These are phyloP conservation scores for Catocala nupta DNA, from an alignment of 2,888 invertebrate species.

Conservation along the genomic window DNA sequence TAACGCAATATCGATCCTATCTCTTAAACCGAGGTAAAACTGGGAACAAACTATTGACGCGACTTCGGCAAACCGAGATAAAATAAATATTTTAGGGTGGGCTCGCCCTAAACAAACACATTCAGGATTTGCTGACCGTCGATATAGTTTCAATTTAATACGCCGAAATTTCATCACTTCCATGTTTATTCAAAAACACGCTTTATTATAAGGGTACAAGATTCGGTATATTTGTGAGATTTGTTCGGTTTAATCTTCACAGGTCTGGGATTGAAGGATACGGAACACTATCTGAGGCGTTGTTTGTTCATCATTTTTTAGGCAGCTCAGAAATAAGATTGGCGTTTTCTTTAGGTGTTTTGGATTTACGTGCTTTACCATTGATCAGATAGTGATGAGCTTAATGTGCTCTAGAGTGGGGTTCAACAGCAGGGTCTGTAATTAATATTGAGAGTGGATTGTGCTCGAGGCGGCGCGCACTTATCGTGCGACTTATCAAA, in stretches of 20 bases:
- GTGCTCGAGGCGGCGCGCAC: slow-evolving; percentile 64
- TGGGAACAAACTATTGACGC: slow-evolving; percentile 85
- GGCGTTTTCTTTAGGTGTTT: slow-evolving; percentile 51
- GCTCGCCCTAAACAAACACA: slow-evolving; percentile 86
- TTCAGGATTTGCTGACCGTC: slow-evolving; percentile 86
- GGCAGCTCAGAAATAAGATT: slow-evolving; percentile 59
- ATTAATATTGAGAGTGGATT: slow-evolving; percentile 71
- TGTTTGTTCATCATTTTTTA: slow-evolving; percentile 73
- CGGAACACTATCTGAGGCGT: slow-evolving; percentile 64
- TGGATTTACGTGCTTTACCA: slow-evolving; percentile 33
- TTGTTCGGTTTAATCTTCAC: slow-evolving; percentile 56
- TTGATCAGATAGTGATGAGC: slow-evolving; percentile 48
- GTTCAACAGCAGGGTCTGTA: slow-evolving; percentile 60
- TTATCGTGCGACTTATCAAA: slow-evolving; percentile 79
- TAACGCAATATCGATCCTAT: slow-evolving; percentile 80
- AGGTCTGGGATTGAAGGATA: slow-evolving; percentile 52
- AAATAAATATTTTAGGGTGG: slow-evolving; percentile 88
- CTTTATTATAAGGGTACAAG: slow-evolving; percentile 58
- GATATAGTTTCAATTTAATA: slow-evolving; percentile 87
- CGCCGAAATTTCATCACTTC: slow-evolving; percentile 82
- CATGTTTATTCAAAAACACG: slow-evolving; percentile 57
- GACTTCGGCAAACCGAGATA: slow-evolving; percentile 86
- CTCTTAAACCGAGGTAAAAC: slow-evolving; percentile 79
- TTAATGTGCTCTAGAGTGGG: slow-evolving; percentile 47
- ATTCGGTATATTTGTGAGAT: slow-evolving; percentile 46